These are phyloP conservation scores for Drosophila siamana DNA, from an alignment of 2,888 invertebrate species.

Conservation along the genomic window DNA sequence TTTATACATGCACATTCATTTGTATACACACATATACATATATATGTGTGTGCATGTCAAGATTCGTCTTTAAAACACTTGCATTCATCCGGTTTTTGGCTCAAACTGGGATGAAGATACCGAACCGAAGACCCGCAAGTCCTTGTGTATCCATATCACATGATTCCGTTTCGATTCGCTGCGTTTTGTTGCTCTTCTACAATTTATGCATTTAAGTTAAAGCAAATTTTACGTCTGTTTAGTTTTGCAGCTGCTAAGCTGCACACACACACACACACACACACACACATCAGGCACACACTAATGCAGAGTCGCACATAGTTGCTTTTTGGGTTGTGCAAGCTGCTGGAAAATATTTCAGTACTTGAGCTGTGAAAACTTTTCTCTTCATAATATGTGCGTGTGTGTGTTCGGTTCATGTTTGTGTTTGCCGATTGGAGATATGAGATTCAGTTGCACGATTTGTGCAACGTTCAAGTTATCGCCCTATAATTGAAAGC, in stretches of 20 bases:
- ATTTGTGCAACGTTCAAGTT: slow-evolving; percentile 57
- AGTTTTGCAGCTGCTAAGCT: slow-evolving; percentile 56
- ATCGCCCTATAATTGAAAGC: slow-evolving; percentile 74
- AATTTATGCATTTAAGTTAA: slow-evolving; percentile 66
- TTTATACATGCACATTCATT: slow-evolving; percentile 3
- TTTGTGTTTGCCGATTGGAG: slow-evolving; percentile 37
- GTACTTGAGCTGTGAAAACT: slow-evolving; percentile 46
- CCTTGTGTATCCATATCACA: slow-evolving; percentile 17
- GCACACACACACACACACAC: slow-evolving; percentile 16
- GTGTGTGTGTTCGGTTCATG: slow-evolving; percentile 2
- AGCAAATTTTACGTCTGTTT: slow-evolving; percentile 54
- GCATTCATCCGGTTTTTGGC: slow-evolving; percentile 27
- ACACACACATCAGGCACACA: slow-evolving; percentile 14
- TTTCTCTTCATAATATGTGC: slow-evolving; percentile 12
- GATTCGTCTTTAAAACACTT: slow-evolving; percentile 49
- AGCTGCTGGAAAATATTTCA: slow-evolving; percentile 61
- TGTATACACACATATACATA: slow-evolving; percentile 4
- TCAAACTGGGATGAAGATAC: background rate
- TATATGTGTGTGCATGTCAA: slow-evolving; percentile 20
- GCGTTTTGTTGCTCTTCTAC: slow-evolving; percentile 45
- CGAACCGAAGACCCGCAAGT: background rate
- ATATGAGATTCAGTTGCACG: slow-evolving; percentile 30
- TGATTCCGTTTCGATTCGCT: slow-evolving; percentile 50
- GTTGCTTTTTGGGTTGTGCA: slow-evolving; percentile 55
- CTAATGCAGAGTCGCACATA: background rate